These are phyloP conservation scores for Ctenodactylus gundi DNA, from an alignment of 2,113 vertebrate genomes.

Conservation along the genomic window DNA sequence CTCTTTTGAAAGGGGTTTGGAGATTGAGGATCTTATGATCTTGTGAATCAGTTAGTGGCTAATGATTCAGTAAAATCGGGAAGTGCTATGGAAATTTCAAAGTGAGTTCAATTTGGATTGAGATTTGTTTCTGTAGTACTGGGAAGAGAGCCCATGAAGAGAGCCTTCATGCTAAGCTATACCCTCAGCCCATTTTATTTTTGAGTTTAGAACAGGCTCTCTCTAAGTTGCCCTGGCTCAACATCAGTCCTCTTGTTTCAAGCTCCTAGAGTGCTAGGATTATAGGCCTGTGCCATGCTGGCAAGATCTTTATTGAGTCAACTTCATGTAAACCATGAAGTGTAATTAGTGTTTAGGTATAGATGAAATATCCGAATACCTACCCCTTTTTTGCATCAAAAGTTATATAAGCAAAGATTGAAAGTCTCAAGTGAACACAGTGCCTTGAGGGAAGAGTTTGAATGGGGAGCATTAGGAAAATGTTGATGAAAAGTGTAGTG, in stretches of 20 bases:
- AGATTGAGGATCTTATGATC: neutral
- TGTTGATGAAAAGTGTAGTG: neutral
- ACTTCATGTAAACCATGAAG: neutral
- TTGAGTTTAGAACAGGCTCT: too few relatives aligned
- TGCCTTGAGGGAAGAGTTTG: neutral
- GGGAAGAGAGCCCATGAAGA: too few relatives aligned
- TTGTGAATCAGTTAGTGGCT: neutral
- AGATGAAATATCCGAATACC: neutral
- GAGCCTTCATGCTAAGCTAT: too few relatives aligned
- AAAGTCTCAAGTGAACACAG: neutral
- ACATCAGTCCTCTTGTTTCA: too few relatives aligned
- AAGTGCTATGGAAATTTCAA: constrained; percentile 3
- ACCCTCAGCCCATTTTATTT: too few relatives aligned
- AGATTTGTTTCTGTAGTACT: too few relatives aligned
- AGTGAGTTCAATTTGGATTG: constrained; percentile 7
- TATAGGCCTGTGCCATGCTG: too few relatives aligned
- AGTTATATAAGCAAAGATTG: neutral
- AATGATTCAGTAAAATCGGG: neutral
- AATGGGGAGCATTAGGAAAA: neutral
- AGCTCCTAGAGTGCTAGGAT: too few relatives aligned
- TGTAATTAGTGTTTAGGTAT: constrained; percentile 15
- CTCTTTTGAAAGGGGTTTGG: neutral
- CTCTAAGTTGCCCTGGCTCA: too few relatives aligned
- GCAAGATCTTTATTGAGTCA: constrained; percentile 17
- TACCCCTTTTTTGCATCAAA: neutral